Evolutionary conservation across 2,888 invertebrate species (phyloP).

Genomic region (Pseudoips prasinana): DNA sequence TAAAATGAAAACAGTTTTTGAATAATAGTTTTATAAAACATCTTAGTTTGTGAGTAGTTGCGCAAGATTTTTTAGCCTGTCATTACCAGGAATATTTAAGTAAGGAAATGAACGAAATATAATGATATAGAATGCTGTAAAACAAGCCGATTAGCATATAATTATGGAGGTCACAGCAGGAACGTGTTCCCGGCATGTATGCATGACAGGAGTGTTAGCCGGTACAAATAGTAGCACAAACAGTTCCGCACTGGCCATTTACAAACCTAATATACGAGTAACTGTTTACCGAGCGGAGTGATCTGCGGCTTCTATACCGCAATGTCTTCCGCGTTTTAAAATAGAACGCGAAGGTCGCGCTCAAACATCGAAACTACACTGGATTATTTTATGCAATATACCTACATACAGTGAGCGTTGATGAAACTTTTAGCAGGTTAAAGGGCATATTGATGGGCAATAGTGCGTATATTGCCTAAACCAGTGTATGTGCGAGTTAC

Average conservation of each 20-base stretch:
- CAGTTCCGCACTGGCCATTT: constrained; percentile 52
- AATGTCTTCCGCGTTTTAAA: constrained; percentile 77
- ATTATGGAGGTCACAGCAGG: constrained; percentile 2
- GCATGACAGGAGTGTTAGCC: constrained; percentile 9
- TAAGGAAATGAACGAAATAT: too few species aligned
- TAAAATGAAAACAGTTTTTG: too few species aligned
- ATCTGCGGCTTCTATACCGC: constrained; percentile 62
- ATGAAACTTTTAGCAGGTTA: constrained; percentile 24
- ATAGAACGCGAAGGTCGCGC: constrained; percentile 73
- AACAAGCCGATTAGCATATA: too few species aligned
- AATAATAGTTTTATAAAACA: too few species aligned
- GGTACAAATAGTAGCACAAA: constrained; percentile 14
- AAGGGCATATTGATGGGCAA: background rate
- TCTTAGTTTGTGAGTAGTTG: too few species aligned
- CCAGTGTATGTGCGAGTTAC: too few species aligned
- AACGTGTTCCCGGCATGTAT: constrained; percentile 5
- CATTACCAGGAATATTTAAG: too few species aligned
- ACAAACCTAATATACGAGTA: constrained; percentile 54
- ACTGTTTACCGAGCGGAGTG: constrained; percentile 65
- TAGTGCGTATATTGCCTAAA: too few species aligned
- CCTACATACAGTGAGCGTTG: constrained; percentile 50
- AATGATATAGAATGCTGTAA: too few species aligned
- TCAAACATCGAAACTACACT: constrained; percentile 52
- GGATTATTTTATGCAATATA: constrained; percentile 42
- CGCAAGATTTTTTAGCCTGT: too few species aligned